Evolutionary conservation across 2,113 vertebrate species (phyloP), one percentile per base, ranked within the genome.

Genomic region (Macroglossus sobrinus): DNA sequence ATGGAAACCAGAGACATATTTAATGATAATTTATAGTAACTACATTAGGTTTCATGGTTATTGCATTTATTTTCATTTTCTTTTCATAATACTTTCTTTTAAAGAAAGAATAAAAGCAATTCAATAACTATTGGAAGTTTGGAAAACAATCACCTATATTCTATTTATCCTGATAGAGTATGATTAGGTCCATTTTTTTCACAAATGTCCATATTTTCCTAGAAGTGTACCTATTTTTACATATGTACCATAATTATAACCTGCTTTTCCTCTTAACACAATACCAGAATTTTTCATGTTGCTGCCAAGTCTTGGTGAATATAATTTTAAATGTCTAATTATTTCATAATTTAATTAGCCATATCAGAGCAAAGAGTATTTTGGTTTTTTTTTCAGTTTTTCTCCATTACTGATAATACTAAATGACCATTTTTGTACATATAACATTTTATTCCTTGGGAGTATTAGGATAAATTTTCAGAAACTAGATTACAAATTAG

Each of bases 261-360:
- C 16, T 96, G 15, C 33, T 87, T 93, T 92, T 87, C 33, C 28
- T 79, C 26, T 75, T 94, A 63, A 78, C 4, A 84, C 69, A 92
- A 47, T 75, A 40, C 19, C 28, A 92, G 35, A 40, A 76, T 71
- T 84, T 86, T 91, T 90, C 18, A 35, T 55, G 13, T 85, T 66
- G 45, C 63, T 95, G 47, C 33, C 47, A 94, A 68, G 10, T 85
- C 79, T 91, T 86, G 28, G 14, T 61, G 38, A 86, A 43, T 86
- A 61, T 76, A 57, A 85, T 89, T 92, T 95, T 68, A 86, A 86
- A 43, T 43, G 4, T 91, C 18, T 86, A 95, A 94, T 59, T 89
- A 33, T 88, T 69, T 61, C 26, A 63, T 79, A 82, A 76, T 84
- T 96, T 95, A 75, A 89, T 93, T 89, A 72, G 30, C 18, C 7